Evolutionary conservation across 2,113 vertebrate genomes (phyloP).

Genomic region (Tinamus guttatus): DNA sequence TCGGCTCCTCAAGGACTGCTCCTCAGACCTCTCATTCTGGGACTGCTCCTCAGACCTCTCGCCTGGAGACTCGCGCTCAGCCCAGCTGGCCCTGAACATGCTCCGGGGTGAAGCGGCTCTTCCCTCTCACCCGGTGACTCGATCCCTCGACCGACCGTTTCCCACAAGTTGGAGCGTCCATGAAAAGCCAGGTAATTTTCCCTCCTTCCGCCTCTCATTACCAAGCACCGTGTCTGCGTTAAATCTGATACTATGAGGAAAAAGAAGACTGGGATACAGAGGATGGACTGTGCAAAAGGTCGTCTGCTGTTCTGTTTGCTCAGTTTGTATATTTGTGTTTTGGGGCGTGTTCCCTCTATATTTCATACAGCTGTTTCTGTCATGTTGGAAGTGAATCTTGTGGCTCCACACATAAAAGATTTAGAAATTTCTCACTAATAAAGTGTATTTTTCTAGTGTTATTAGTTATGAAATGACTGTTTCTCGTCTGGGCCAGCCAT

Average conservation of each 20-base stretch:
- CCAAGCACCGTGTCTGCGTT: background rate
- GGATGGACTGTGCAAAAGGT: background rate
- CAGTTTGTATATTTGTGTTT: background rate
- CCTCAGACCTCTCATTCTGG: background rate
- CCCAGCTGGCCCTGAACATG: background rate
- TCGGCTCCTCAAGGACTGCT: background rate
- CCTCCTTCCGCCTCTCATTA: background rate
- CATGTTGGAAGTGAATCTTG: background rate
- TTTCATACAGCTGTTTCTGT: background rate
- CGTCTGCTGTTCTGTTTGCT: background rate
- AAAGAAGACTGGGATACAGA: rapidly evolving
- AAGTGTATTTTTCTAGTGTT: background rate
- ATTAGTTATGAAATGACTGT: background rate
- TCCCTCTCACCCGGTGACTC: background rate
- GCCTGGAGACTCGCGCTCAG: background rate
- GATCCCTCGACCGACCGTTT: too few species aligned
- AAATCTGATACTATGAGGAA: background rate
- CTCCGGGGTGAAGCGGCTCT: too few species aligned
- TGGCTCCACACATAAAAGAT: background rate
- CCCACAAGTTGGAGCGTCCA: background rate
- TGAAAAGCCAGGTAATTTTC: background rate
- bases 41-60: background rate
- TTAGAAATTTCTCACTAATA: background rate
- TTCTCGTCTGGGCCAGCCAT: too few species aligned
- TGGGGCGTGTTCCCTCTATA: background rate